Conservation (phyloP, 2,888 invertebrate species). For the Uloborus plumipes region DNA sequence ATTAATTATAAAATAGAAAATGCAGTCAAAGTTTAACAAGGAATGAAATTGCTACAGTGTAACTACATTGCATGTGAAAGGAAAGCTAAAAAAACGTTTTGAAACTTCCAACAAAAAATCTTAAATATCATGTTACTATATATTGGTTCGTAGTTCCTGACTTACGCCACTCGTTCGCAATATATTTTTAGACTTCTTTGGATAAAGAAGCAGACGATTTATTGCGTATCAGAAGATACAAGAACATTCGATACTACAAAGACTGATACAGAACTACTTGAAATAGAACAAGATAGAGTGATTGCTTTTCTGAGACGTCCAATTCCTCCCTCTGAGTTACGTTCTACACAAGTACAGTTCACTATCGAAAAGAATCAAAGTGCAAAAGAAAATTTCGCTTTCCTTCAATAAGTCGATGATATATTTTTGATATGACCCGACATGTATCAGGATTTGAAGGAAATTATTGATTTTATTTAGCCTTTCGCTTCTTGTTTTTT, state of each 20-base stretch:
- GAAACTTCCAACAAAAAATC: no score
- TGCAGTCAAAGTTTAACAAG: no score
- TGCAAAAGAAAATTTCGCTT: slow-evolving; percentile 27
- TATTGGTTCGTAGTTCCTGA: no score
- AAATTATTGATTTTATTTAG: slow-evolving; percentile 47
- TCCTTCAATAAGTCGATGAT: slow-evolving; percentile 55
- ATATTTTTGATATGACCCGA: slow-evolving; percentile 47
- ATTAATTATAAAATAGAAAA: no score
- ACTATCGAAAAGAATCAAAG: slow-evolving; percentile 31
- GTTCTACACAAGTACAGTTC: slow-evolving; percentile 5
- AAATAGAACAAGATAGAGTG: slow-evolving; percentile 47
- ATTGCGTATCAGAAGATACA: slow-evolving; percentile 53
- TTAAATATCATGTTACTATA: no score
- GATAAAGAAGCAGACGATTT: slow-evolving; percentile 41
- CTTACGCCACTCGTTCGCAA: no score
- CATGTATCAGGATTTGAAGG: slow-evolving; percentile 50
- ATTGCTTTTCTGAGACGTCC: slow-evolving; percentile 18
- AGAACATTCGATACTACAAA: slow-evolving; percentile 55
- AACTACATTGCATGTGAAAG: no score
- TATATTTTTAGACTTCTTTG: neutral
- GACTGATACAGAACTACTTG: slow-evolving; percentile 33
- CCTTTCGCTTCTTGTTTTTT: no score
- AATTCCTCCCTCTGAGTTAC: no score
- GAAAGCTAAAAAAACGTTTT: no score
- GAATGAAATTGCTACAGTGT: no score